Evolutionary conservation across 2,888 invertebrate species (phyloP), one percentile per base, ranked within the genome.

Genomic region (Uropetala carovei): DNA sequence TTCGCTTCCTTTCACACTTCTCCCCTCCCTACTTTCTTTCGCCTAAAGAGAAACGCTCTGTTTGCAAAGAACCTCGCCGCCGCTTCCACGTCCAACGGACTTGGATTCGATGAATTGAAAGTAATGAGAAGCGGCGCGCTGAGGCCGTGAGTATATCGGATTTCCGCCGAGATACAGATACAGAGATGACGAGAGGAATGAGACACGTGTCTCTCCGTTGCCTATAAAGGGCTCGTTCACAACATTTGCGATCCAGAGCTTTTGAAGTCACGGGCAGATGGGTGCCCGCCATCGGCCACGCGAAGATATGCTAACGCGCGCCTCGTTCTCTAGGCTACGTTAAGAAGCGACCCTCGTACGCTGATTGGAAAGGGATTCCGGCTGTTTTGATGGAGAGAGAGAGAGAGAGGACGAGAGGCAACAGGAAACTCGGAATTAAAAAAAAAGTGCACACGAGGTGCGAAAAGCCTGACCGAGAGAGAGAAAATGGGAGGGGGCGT

Each of bases 281-380:
- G 64, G 14, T 14, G 14, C 7, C n/a, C 22, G n/a, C n/a, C n/a
- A n/a, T n/a, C 4, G 18, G 22, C 75, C 22, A 27, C 18, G 10
- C 8, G 75, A 75, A 11, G 27, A 75, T 22, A 75, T n/a, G 75
- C 9, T 22, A 27, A 43, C 43, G 1, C 43, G 43, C 43, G 43
- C 43, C 43, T 43, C 43, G 5, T 43, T 43, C 18, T 68, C 68
- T 18, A 22, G 13, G 75, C 0, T 11, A 27, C 75, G 18, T 75
- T 27, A 27, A n/a, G 75, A 11, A 27, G 75, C 75, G 68, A 68
- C 68, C 68, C n/a, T n/a, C 22, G 27, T 27, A 22, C 75, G 11
- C 75, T 22, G 75, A 75, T n/a, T 68, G 68, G n/a, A 16, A 68
- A 68, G 22, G 22, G 64, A 64, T 68, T 68, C 68, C 68, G 68